Evolutionary conservation across 2,797 vertebrate species (phyloP).

Genomic region (Malacoctenus gilli): DNA sequence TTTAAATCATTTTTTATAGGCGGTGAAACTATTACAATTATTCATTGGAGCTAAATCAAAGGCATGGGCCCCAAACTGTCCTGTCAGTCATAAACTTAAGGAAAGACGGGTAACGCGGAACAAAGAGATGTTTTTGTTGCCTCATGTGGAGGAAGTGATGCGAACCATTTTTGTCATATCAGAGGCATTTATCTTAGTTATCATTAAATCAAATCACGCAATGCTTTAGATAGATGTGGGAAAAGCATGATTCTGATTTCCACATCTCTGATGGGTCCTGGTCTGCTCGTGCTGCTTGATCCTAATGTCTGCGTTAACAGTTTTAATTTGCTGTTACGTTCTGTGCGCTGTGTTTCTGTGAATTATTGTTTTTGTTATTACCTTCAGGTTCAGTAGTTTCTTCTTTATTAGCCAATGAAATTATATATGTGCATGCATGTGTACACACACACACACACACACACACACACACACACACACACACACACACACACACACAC

Average conservation of each 20-base stretch:
- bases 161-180: too few species aligned
- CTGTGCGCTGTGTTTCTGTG: background rate
- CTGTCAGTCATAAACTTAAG: background rate
- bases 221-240: background rate
- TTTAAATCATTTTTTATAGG: constrained; percentile 4
- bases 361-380: background rate
- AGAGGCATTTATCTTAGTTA: too few species aligned
- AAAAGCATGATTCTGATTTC: background rate
- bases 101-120: too few species aligned
- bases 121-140: too few species aligned
- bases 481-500: too few species aligned
- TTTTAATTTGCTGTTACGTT: background rate
- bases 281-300: background rate
- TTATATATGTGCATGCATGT: too few species aligned
- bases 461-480: too few species aligned
- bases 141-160: too few species aligned
- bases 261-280: background rate
- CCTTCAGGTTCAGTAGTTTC: background rate
- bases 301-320: background rate
- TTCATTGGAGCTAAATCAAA: constrained; percentile 13
- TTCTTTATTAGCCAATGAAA: too few species aligned
- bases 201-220: too few species aligned
- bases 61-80: constrained; percentile 3
- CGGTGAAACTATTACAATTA: constrained; percentile 8
- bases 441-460: too few species aligned